Evolutionary conservation across 1,140 invertebrate species (phyloP).

Genomic region (Mactra quadrangularis): DNA sequence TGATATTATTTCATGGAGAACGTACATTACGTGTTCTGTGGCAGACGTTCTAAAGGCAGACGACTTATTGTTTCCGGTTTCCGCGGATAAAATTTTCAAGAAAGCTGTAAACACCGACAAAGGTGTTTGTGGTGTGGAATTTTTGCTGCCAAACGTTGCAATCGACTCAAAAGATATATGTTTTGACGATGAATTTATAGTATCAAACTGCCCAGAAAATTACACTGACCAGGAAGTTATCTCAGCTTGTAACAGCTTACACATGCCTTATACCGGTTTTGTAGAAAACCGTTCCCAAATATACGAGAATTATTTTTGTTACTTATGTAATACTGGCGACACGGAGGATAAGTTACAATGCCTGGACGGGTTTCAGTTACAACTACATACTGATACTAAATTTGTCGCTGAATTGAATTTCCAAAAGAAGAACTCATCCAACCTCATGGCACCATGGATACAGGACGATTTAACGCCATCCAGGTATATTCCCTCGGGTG

Average conservation of each 20-base stretch:
- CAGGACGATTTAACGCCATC: slow-evolving; percentile 10
- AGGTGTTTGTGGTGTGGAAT: slow-evolving; percentile 16
- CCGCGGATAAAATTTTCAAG: slow-evolving; percentile 18
- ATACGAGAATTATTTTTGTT: slow-evolving; percentile 54
- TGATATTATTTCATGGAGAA: slow-evolving; percentile 19
- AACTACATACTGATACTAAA: background rate
- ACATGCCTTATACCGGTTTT: slow-evolving; percentile 32
- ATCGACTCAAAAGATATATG: slow-evolving; percentile 4
- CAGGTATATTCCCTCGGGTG: slow-evolving; percentile 18
- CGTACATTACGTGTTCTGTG: slow-evolving; percentile 24
- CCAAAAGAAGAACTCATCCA: background rate
- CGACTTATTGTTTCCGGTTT: slow-evolving; percentile 27
- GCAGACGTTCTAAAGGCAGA: slow-evolving; percentile 25
- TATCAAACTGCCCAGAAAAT: slow-evolving; percentile 4
- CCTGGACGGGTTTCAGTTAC: background rate
- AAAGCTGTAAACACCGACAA: background rate
- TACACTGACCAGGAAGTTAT: background rate
- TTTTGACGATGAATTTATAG: slow-evolving; percentile 9
- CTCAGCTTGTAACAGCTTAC: slow-evolving; percentile 3
- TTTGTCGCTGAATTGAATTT: slow-evolving; percentile 41
- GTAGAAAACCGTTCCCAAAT: slow-evolving; percentile 2
- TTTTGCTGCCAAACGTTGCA: slow-evolving; percentile 22
- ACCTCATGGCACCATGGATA: slow-evolving; percentile 25
- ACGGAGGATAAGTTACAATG: slow-evolving; percentile 3
- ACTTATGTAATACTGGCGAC: slow-evolving; percentile 18